A percentile compares a stretch with the other conserved stretches of the same genome.
phyloP scores from a whole-genome alignment of 2,888 invertebrate genomes.

The Limnephilus auricula region DNA sequence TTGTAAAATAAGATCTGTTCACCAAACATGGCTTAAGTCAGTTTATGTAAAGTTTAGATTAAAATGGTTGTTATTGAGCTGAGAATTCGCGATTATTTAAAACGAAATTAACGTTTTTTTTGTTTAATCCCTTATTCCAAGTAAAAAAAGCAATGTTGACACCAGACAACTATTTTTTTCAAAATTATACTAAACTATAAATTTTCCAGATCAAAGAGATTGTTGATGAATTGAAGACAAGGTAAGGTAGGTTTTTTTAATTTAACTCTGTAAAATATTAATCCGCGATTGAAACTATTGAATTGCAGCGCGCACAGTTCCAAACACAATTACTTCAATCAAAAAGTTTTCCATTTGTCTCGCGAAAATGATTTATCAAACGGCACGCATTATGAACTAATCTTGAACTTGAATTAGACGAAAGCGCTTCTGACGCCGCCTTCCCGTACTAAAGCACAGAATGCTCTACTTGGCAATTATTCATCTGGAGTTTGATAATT shows the following conservation, averaged over 20 bases:
- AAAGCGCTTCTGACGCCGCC: slow-evolving; percentile 9
- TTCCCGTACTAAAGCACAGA: background rate
- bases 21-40: too few species aligned
- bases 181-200: too few species aligned
- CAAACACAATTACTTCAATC: background rate
- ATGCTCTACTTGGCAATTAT: slow-evolving; percentile 46
- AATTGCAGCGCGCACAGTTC: background rate
- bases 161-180: too few species aligned
- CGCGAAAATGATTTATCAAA: slow-evolving; percentile 24
- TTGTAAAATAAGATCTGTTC: too few species aligned
- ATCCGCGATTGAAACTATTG: background rate
- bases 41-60: too few species aligned
- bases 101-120: too few species aligned
- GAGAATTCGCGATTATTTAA: too few species aligned
- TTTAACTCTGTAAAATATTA: background rate
- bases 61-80: too few species aligned
- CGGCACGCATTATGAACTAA: slow-evolving; percentile 41
- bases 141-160: too few species aligned
- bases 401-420: slow-evolving; percentile 35
- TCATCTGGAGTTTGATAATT: slow-evolving; percentile 57
- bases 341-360: slow-evolving; percentile 15
- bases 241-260: background rate
- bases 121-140: too few species aligned
- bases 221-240: too few species aligned
- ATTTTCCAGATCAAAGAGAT: too few species aligned